These are phyloP conservation scores for Torymus auratus DNA, from an alignment of 2,888 invertebrate genomes.

Conservation along the genomic window DNA sequence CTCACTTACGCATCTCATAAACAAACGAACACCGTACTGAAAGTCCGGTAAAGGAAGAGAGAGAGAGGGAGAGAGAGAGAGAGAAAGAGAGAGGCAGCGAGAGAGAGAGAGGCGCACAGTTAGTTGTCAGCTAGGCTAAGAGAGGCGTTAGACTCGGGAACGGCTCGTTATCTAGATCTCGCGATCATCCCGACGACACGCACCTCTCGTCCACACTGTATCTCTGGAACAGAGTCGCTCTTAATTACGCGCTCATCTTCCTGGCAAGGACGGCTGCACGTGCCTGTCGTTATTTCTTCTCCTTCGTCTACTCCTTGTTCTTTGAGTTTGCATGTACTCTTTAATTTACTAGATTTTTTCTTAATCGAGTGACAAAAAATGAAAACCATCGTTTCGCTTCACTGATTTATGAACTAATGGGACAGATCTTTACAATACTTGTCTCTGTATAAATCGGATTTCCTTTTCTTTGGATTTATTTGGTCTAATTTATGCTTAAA, in stretches of 20 bases:
- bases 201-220: slow-evolving; percentile 60
- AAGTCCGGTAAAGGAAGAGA: neutral
- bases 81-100: slow-evolving; percentile 5
- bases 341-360: slow-evolving; percentile 9
- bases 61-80: slow-evolving; percentile 14
- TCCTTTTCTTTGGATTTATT: too few relatives aligned
- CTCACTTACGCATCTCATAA: neutral
- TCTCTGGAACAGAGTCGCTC: slow-evolving; percentile 59
- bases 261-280: slow-evolving; percentile 23
- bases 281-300: neutral
- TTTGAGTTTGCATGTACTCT: too few relatives aligned
- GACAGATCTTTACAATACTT: too few relatives aligned
- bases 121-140: slow-evolving; percentile 45
- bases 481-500: too few relatives aligned
- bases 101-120: slow-evolving; percentile 1
- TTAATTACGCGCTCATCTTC: slow-evolving; percentile 62
- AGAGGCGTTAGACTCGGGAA: slow-evolving; percentile 37
- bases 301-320: neutral
- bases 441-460: too few relatives aligned
- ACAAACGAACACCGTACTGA: neutral
- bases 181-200: slow-evolving; percentile 64
- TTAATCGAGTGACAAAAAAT: neutral
- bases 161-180: slow-evolving; percentile 63
- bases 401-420: too few relatives aligned
- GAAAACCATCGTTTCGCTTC: neutral